Evolutionary conservation across 2,113 vertebrate genomes (phyloP).

Genomic region (Rhadina sibilatrix): DNA sequence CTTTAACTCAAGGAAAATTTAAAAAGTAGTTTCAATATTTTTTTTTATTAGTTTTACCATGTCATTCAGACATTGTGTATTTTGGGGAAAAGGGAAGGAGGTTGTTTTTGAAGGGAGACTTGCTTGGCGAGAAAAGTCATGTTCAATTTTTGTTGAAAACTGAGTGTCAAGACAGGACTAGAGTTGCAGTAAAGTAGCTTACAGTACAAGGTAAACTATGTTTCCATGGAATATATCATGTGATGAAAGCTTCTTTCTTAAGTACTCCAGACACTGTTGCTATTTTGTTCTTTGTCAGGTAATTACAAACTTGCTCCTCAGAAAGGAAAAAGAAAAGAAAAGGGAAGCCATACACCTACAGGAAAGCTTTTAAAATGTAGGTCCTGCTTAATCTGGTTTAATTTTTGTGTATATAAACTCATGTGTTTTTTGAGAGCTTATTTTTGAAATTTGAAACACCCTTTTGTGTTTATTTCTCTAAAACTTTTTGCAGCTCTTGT

Average conservation of each 20-base stretch:
- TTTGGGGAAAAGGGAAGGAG: not conserved
- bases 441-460: constrained; percentile 3
- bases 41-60: not conserved
- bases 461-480: not conserved
- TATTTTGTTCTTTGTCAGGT: constrained; percentile 32
- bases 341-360: not conserved
- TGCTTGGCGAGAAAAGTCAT: not conserved
- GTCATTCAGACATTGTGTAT: not conserved
- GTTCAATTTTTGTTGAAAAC: constrained; percentile 31
- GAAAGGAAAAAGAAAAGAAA: not conserved
- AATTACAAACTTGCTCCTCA: constrained; percentile 8
- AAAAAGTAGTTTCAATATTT: not conserved
- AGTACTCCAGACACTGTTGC: constrained; percentile 20
- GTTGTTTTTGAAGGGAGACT: not conserved
- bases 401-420: not conserved
- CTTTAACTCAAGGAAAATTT: not conserved
- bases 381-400: constrained; percentile 1
- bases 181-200: constrained; percentile 8
- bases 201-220: constrained; percentile 15
- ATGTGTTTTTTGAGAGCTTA: not conserved
- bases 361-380: constrained; percentile 14
- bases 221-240: constrained; percentile 47
- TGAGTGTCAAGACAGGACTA: not conserved
- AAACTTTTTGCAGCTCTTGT: not conserved
- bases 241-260: constrained; percentile 53